Evolutionary conservation across 2,888 invertebrate species (phyloP).

Genomic region (Dicycla oo): DNA sequence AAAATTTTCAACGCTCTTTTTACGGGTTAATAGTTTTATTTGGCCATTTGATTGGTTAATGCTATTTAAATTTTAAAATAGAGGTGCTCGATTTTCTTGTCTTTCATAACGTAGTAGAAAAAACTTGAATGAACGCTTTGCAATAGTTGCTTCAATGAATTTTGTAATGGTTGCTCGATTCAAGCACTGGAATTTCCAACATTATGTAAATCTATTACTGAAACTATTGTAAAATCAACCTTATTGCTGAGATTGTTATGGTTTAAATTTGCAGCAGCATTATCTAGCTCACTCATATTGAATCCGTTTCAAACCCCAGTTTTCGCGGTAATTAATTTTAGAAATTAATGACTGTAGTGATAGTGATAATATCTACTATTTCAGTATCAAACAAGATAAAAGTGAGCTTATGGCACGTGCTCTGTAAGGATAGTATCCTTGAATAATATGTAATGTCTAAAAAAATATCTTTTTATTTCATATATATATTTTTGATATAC

Average conservation of each 20-base stretch:
- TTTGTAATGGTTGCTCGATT: conserved; percentile 42
- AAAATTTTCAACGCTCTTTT: conserved; percentile 17
- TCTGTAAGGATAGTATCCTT: conserved; percentile 8
- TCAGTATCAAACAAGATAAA: conserved; percentile 16
- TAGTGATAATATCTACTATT: neutral
- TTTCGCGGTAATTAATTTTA: conserved; percentile 55
- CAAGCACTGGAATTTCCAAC: conserved; percentile 49
- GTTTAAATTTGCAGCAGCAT: conserved; percentile 9
- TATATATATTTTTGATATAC: too few species aligned
- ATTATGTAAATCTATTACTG: conserved; percentile 43
- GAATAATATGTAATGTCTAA: conserved; percentile 1
- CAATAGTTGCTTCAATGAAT: conserved; percentile 46
- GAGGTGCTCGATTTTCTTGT: neutral
- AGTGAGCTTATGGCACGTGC: conserved; percentile 16
- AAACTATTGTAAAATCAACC: conserved; percentile 26
- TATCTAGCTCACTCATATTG: conserved; percentile 44
- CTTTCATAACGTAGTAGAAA: conserved; percentile 15
- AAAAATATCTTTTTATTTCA: neutral
- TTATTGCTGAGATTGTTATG: conserved; percentile 24
- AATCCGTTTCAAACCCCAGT: conserved; percentile 52
- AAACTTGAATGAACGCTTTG: conserved; percentile 52
- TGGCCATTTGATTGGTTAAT: neutral
- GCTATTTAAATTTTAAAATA: conserved; percentile 31
- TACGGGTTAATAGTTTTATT: conserved; percentile 9
- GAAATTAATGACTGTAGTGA: conserved; percentile 37